These are phyloP conservation scores for Pluvianellus socialis DNA, from an alignment of 2,113 vertebrate genomes.

Conservation along the genomic window DNA sequence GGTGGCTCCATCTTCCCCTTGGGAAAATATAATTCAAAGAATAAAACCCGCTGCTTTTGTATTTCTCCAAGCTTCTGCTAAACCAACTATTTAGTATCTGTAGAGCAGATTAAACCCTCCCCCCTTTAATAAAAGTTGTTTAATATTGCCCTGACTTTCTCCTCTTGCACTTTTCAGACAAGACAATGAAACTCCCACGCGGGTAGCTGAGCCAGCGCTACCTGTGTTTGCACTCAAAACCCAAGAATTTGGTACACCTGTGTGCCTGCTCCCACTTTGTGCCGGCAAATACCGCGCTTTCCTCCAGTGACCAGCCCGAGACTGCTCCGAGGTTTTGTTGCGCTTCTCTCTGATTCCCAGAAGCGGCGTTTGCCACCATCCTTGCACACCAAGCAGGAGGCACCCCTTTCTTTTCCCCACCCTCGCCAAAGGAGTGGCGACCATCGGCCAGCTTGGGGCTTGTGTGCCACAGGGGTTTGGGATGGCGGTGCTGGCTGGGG, in stretches of 20 bases:
- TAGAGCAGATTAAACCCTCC: background rate
- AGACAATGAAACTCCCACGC: background rate
- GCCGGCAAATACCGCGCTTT: background rate
- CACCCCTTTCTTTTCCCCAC: background rate
- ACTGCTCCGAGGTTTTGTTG: background rate
- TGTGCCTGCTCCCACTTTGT: background rate
- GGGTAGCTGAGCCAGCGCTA: background rate
- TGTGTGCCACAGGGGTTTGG: accelerated
- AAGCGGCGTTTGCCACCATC: background rate
- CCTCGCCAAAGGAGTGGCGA: background rate
- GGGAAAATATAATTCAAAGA: background rate
- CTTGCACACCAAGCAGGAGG: background rate
- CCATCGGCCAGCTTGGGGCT: accelerated
- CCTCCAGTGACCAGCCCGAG: background rate
- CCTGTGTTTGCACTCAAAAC: background rate
- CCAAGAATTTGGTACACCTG: background rate
- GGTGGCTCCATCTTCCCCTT: background rate
- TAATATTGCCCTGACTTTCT: background rate
- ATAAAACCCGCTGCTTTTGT: background rate
- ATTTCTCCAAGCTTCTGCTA: background rate
- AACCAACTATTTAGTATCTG: background rate
- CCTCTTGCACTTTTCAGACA: background rate
- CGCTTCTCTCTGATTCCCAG: background rate
- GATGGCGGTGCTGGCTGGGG: accelerated
- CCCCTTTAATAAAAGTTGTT: background rate